Conservation (phyloP, 1,140 invertebrate genomes). For the Chrysoperla carnea region DNA sequence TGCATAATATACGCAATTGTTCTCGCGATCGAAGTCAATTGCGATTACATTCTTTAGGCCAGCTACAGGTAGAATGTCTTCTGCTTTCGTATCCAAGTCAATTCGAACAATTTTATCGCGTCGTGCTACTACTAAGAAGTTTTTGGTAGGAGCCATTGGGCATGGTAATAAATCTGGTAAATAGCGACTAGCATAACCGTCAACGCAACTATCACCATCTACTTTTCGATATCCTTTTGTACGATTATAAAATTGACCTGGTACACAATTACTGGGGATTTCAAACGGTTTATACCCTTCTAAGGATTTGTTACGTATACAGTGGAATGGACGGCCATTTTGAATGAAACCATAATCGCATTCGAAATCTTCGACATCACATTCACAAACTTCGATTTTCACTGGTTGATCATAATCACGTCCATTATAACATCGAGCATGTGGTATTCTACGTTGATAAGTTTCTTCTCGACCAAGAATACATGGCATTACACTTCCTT, state of each 20-base stretch:
- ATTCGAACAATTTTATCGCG: slow-evolving; percentile 51
- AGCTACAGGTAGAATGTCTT: slow-evolving; percentile 41
- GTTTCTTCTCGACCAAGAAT: slow-evolving; percentile 58
- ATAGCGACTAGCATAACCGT: slow-evolving; percentile 41
- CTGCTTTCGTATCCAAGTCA: slow-evolving; percentile 34
- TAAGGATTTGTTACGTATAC: slow-evolving; percentile 31
- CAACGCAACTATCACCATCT: slow-evolving; percentile 51
- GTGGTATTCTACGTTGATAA: slow-evolving; percentile 51
- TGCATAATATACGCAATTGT: slow-evolving; percentile 71
- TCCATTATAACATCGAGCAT: slow-evolving; percentile 66
- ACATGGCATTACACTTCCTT: slow-evolving; percentile 39
- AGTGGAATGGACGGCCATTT: slow-evolving; percentile 18
- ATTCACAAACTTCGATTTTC: slow-evolving; percentile 52
- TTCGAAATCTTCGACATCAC: slow-evolving; percentile 65
- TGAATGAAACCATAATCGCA: slow-evolving; percentile 44
- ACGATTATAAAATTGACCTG: slow-evolving; percentile 50
- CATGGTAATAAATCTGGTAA: slow-evolving; percentile 43
- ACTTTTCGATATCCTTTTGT: slow-evolving; percentile 69
- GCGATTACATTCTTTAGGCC: slow-evolving; percentile 56
- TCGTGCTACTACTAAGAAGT: slow-evolving; percentile 61
- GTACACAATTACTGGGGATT: slow-evolving; percentile 40
- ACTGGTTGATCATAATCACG: slow-evolving; percentile 49
- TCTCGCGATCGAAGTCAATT: slow-evolving; percentile 64
- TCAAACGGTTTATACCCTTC: slow-evolving; percentile 28
- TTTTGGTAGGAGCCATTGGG: slow-evolving; percentile 36